These are phyloP conservation scores for Melipona beecheii DNA, from an alignment of 2,888 invertebrate genomes.

Conservation along the genomic window DNA sequence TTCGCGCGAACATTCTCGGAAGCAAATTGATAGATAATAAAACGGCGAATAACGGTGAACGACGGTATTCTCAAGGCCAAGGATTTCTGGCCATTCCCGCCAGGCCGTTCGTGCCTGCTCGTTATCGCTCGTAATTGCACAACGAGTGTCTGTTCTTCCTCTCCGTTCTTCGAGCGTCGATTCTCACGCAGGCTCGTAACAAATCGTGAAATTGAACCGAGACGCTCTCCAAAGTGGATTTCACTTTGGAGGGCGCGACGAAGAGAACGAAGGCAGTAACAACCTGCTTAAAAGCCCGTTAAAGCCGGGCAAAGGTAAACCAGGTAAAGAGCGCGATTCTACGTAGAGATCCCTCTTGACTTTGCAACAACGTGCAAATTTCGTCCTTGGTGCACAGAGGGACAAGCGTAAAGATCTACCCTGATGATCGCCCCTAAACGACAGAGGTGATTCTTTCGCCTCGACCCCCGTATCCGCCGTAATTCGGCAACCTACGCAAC, in stretches of 20 bases:
- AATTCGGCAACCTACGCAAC: conserved; percentile 62
- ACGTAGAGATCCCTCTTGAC: too few relatives aligned
- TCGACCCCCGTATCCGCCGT: conserved; percentile 24
- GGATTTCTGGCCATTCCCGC: conserved; percentile 9
- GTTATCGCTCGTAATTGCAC: conserved; percentile 40
- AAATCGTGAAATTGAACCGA: too few relatives aligned
- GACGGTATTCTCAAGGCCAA: conserved; percentile 30
- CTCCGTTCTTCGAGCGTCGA: background rate
- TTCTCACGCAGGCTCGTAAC: too few relatives aligned
- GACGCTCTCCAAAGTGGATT: too few relatives aligned
- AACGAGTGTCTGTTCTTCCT: background rate
- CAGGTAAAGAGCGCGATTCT: too few relatives aligned
- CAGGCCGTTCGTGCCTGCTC: background rate
- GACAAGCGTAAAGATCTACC: too few relatives aligned
- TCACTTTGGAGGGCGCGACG: too few relatives aligned
- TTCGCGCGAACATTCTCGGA: conserved; percentile 38
- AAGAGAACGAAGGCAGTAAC: too few relatives aligned
- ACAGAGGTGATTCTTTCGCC: background rate
- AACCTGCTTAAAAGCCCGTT: too few relatives aligned
- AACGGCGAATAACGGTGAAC: conserved; percentile 35
- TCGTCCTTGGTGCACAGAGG: too few relatives aligned
- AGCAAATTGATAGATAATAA: conserved; percentile 41
- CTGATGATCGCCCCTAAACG: background rate
- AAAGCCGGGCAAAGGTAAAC: too few relatives aligned
- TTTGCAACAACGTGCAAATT: too few relatives aligned